Percentiles rank a stretch among this genome's conserved stretches.
phyloP scores from a whole-genome alignment of 37 sponge, comb jelly and placozoan genomes.

The Crambe crambe region DNA sequence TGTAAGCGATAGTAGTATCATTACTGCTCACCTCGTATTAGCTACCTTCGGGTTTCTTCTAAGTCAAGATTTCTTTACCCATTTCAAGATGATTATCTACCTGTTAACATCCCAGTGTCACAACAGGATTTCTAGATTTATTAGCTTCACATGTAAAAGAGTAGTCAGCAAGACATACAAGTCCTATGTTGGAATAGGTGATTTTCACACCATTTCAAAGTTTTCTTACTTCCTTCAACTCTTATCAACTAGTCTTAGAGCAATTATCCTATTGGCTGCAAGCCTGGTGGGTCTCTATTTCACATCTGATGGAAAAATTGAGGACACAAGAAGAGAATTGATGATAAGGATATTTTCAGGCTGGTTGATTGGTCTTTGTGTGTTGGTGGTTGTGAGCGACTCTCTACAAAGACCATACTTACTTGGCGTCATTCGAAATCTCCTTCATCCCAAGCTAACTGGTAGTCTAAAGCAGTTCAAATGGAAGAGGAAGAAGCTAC shows the following conservation, averaged over 20 bases:
- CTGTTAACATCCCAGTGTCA: not conserved
- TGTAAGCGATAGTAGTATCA: not conserved
- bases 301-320: slow-evolving; percentile 9
- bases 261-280: not conserved
- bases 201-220: not conserved
- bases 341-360: not conserved
- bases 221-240: not conserved
- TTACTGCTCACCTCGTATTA: no score
- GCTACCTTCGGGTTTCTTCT: slow-evolving; percentile 53
- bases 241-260: not conserved
- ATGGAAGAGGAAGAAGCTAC: slow-evolving; percentile 1
- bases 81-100: not conserved
- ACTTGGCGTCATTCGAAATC: slow-evolving; percentile 49
- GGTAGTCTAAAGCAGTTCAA: slow-evolving; percentile 26
- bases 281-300: slow-evolving; percentile 31
- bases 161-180: slow-evolving; percentile 8
- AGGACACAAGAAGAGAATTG: not conserved
- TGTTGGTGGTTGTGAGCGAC: not conserved
- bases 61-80: slow-evolving; percentile 49
- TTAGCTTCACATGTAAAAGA: not conserved
- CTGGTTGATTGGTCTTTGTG: slow-evolving; percentile 4
- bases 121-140: slow-evolving; percentile 2
- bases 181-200: slow-evolving; percentile 6
- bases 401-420: slow-evolving; percentile 25
- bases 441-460: slow-evolving; percentile 13